Base-by-base conservation (phyloP, 2,888 invertebrate species). In the Subacronicta megacephala region DNA sequence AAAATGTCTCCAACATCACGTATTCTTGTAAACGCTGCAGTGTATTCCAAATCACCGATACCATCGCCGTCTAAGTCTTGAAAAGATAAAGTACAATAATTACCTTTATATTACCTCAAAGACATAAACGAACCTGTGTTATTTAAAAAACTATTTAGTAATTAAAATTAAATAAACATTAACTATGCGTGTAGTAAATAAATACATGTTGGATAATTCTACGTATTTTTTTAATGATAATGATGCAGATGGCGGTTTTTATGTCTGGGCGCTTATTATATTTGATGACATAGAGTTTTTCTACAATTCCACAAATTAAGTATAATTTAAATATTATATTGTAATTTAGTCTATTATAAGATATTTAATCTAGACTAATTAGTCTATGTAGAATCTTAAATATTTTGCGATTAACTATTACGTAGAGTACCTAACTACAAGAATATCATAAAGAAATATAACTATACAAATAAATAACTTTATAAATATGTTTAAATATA, bases 11-110 rank as follows among this genome's bases (percentile, higher is more conserved):
- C 97, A 0, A 95, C 94, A 1, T 94, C 90, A 0, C 96, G 94
- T 1, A 98, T 96, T 68, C 95, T 95, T 0, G 96, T 96, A 82
- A 96, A 96, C 0, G 96, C 97, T 95, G 97, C 97, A 62, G 96
- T 96, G 85, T 96, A 96, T 33, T 95, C 92, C 0, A 95, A 95
- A 5, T 94, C 90, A 4, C 96, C 96, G 61, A 96, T 94, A 4
- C 86, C 87, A 1, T 81, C 75, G 10, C 84, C 84, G 65, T 87
- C 80, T 13, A 92, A 67, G 12, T 69, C 92, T 92, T 72, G 7
- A 77, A 80, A 49, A 37, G n/a, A 31, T 13, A n/a, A 50, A 36
- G 29, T 9, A 9, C 10, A 37, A 12, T 10, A 10, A 26, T 26
- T 26, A 10, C 1, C 10, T 26, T 10, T 10, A 1, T 20, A 20